Evolutionary conservation across 2,797 vertebrate species (phyloP), one percentile per base, ranked within the genome.

Genomic region (Allobates femoralis): DNA sequence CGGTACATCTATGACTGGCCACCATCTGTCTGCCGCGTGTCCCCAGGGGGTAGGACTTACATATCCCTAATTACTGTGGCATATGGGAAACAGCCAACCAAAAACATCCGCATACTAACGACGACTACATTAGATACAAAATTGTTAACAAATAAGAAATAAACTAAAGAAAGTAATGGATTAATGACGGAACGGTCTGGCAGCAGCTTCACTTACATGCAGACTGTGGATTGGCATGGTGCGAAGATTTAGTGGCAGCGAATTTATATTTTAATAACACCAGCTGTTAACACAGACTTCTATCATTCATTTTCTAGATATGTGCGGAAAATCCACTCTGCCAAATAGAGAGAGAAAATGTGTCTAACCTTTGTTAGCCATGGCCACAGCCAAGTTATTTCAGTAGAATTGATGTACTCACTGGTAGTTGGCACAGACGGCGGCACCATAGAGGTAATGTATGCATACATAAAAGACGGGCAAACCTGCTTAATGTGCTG

Each of bases 241-340:
- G 56, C 53, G 34, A 60, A 55, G 51, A 83, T 83, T 83, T 83
- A 79, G 80, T 87, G 85, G 85, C 85, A 83, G 74, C 21, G 11
- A 87, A 60, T 83, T 87, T 83, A 83, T 83, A 87, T 83, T 87
- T 77, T 87, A 87, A 87, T 78, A 87, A 87, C 85, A 83, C 73
- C 85, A 87, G 80, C 85, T 87, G 85, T 76, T 87, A 78, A 62
- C 73, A 66, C 85, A 83, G 85, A 78, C 80, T 83, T 78, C 73
- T 56, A 83, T 71, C 80, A 83, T 87, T 83, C 85, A 83, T 78
- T 83, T 69, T 82, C 58, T 83, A 83, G 85, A 79, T 60, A 87
- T 83, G 85, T 78, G 79, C 66, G 74, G 85, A 87, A 87, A 83
- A 83, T 78, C 32, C 26, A 26, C 74, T n/a, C 73, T 69, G 85